Evolutionary conservation across 2,113 vertebrate genomes (phyloP).

Genomic region (Strix uralensis): DNA sequence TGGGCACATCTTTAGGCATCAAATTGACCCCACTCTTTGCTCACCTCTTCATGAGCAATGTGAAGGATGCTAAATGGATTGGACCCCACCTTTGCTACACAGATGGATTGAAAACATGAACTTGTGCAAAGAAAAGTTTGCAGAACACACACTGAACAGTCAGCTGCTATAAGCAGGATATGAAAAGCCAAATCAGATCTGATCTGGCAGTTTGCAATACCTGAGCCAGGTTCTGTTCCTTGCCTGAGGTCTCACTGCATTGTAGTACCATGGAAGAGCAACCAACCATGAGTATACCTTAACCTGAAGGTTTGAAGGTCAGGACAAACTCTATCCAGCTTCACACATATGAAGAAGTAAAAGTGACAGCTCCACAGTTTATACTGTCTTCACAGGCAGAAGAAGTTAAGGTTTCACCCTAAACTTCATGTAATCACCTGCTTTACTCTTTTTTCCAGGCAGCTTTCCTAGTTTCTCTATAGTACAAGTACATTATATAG

Average conservation of each 20-base stretch:
- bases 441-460: neutral
- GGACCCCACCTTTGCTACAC: neutral
- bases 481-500: neutral
- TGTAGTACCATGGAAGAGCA: neutral
- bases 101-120: neutral
- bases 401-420: neutral
- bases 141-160: neutral
- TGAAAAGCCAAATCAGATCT: neutral
- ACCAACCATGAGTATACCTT: rapidly evolving
- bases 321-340: neutral
- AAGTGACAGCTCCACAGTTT: neutral
- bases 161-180: neutral
- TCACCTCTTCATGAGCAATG: neutral
- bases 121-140: neutral
- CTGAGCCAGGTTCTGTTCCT: neutral
- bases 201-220: neutral
- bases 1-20: neutral
- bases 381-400: neutral
- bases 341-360: neutral
- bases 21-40: neutral
- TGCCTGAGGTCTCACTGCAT: rapidly evolving
- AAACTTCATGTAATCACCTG: neutral
- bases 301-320: neutral
- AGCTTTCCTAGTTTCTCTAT: neutral
- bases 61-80: neutral